Evolutionary conservation across 2,888 invertebrate species (phyloP).

Genomic region (Euclidia mi): DNA sequence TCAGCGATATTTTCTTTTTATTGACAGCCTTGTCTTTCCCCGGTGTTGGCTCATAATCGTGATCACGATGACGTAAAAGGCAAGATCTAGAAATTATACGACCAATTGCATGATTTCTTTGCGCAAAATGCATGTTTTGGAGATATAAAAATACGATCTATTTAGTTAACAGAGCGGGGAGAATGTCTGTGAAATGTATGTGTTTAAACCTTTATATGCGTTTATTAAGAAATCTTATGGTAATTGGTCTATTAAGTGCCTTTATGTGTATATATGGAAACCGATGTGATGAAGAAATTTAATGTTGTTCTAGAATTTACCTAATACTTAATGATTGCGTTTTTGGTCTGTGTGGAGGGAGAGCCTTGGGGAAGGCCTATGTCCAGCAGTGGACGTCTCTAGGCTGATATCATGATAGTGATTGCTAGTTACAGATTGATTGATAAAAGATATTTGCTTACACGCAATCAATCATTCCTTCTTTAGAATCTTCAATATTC

Average conservation of each 20-base stretch:
- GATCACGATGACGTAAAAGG: slow-evolving; percentile 33
- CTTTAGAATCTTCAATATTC: no score
- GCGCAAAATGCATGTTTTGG: slow-evolving; percentile 47
- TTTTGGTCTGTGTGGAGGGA: no score
- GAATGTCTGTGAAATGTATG: slow-evolving; percentile 35
- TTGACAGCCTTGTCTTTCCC: background rate
- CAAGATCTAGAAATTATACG: slow-evolving; percentile 31
- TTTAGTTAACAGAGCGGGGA: slow-evolving; percentile 46
- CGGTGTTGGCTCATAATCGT: slow-evolving; percentile 22
- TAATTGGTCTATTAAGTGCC: slow-evolving; percentile 6
- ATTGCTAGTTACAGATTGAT: no score
- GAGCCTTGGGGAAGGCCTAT: no score
- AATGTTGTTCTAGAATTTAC: no score
- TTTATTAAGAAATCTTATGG: slow-evolving; percentile 32
- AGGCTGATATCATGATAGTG: no score
- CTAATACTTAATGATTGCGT: no score
- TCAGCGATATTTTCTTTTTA: background rate
- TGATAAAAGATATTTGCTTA: no score
- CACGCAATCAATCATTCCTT: no score
- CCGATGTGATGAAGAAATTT: background rate
- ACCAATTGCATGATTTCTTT: slow-evolving; percentile 38
- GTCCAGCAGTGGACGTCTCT: no score
- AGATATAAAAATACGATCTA: slow-evolving; percentile 45
- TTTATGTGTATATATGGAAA: background rate
- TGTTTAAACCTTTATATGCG: slow-evolving; percentile 29